Evolutionary conservation across 2,797 vertebrate genomes (phyloP).

Genomic region (Dallia pectoralis): DNA sequence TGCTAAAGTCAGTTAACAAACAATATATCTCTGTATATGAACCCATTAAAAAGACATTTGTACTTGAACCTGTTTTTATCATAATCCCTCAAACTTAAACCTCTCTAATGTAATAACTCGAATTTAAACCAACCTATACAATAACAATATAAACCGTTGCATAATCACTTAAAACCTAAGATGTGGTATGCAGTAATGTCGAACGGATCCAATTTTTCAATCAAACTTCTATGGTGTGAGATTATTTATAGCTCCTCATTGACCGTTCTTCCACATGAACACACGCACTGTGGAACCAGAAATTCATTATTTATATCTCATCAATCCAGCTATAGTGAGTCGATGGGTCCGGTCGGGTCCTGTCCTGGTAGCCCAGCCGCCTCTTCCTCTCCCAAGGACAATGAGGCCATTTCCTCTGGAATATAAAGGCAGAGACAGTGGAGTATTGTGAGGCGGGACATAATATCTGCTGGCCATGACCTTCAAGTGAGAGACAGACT

Average conservation of each 20-base stretch:
- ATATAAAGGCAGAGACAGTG: constrained; percentile 45
- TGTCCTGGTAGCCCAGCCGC: constrained; percentile 21
- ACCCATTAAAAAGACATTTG: neutral
- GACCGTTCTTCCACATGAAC: constrained; percentile 44
- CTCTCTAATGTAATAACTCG: neutral
- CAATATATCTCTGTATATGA: neutral
- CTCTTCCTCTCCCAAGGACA: constrained; percentile 70
- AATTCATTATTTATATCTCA: constrained; percentile 68
- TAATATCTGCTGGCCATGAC: constrained; percentile 46
- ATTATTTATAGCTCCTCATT: constrained; percentile 8
- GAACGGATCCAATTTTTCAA: neutral
- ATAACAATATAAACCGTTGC: neutral
- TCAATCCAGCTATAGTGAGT: constrained; percentile 32
- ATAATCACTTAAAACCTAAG: neutral
- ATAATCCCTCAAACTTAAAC: neutral
- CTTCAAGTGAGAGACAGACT: constrained; percentile 42
- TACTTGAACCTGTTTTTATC: neutral
- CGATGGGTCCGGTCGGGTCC: constrained; percentile 38
- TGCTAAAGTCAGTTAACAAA: neutral
- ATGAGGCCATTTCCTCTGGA: constrained; percentile 67
- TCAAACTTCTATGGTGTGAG: constrained; percentile 4
- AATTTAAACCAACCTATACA: too few relatives aligned
- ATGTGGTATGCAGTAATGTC: neutral
- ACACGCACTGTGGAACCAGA: constrained; percentile 44
- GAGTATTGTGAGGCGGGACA: constrained; percentile 55